Conservation (phyloP, 2,113 vertebrate genomes). For the Tricholaema leucomelas region DNA sequence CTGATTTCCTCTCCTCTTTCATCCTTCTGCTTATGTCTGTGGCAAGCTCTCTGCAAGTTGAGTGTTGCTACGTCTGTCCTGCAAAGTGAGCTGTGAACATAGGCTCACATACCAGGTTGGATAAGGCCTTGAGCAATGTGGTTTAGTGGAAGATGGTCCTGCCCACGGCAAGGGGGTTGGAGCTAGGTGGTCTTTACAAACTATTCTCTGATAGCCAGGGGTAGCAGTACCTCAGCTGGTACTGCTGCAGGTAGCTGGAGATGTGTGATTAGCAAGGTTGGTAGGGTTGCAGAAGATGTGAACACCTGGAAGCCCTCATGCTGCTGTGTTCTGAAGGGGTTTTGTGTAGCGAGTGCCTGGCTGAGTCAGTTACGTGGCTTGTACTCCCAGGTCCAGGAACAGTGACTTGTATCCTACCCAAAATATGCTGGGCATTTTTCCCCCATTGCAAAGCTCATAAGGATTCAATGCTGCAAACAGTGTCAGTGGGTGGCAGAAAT, state of each 20-base stretch:
- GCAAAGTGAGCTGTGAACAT: background rate
- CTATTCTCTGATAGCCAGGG: background rate
- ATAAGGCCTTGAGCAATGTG: no score
- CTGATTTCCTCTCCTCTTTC: background rate
- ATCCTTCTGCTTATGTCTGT: rapidly evolving
- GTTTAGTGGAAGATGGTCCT: no score
- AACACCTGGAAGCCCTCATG: background rate
- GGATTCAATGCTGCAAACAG: background rate
- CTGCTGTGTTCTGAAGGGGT: background rate
- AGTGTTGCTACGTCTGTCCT: background rate
- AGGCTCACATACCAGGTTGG: background rate
- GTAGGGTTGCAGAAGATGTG: background rate
- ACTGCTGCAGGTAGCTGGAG: background rate
- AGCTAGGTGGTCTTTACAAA: no score
- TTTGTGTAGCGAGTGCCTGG: background rate
- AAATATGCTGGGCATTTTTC: background rate
- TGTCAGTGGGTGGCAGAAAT: rapidly evolving
- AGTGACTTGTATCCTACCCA: background rate
- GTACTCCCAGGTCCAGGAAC: background rate
- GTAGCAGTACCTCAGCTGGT: background rate
- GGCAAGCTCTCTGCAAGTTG: background rate
- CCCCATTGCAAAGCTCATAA: background rate
- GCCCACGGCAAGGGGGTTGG: no score
- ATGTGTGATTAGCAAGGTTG: background rate
- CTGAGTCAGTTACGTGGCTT: background rate